Base-by-base conservation (phyloP, 2,113 vertebrate genomes). In the Tor tambroides region DNA sequence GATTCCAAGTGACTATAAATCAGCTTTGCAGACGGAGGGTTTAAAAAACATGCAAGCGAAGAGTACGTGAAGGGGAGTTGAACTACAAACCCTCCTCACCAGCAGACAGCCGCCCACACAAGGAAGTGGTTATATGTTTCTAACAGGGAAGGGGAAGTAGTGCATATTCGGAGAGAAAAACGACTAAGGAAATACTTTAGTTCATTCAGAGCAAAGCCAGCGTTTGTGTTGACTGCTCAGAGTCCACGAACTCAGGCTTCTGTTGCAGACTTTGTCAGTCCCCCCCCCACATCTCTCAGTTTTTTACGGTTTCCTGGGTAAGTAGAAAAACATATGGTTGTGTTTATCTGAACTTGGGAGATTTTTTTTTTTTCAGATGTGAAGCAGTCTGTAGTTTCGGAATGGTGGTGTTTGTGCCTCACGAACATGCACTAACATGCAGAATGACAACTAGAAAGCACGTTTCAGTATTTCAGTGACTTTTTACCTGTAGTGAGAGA, bases 201-300 rank as follows among this genome's bases (percentile, higher is more conserved):
- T 90, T 95, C 92, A 94, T 91, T 94, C 92, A 93, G 90, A 93
- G 46, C 85, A 43, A 83, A 85, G 94, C 95, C 92, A 93, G 93
- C 67, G 95, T 96, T 97, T 95, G 95, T 94, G 96, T 97, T 89
- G 96, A 96, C 96, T 96, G 96, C 91, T 94, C 96, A 96, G 96
- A 96, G 96, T 96, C 97, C 96, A 95, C 93, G 96, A 96, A 95
- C 95, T 88, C 85, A 90, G 90, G 90, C 89, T 92, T 86, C 87
- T 89, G 74, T 79, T 90, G 85, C 80, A 88, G 17, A 59, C 88
- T 88, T 91, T 75, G 71, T 88, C 91, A 76, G 63, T 65, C 80
- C 74, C 67, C 74, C 67, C 61, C 87, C 86, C 67, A 59, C 89
- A 41, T 74, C 46, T 54, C 21, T 71, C 30, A 30, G 28, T 28